Conservation (phyloP, 2,888 invertebrate species). For the Drosophila prolongata region DNA sequence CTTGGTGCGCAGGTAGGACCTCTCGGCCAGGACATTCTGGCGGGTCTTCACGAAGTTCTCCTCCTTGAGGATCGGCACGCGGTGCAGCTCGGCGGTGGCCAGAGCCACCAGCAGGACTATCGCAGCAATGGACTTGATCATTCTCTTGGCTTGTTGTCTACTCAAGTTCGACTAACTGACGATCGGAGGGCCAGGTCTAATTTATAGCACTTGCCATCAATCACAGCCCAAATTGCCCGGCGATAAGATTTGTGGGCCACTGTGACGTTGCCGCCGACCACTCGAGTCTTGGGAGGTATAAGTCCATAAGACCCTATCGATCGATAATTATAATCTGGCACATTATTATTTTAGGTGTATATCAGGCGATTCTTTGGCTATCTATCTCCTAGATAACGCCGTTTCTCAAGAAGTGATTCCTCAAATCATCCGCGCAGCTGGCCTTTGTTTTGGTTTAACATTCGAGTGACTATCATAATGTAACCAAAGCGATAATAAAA, state of each 20-base stretch:
- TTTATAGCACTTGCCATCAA: constrained; percentile 43
- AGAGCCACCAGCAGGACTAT: constrained; percentile 64
- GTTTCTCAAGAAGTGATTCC: constrained; percentile 18
- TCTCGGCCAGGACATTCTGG: constrained; percentile 58
- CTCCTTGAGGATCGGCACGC: constrained; percentile 69
- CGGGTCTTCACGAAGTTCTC: constrained; percentile 69
- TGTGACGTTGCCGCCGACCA: not conserved
- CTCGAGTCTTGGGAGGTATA: not conserved
- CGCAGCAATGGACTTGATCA: constrained; percentile 57
- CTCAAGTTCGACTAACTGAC: constrained; percentile 61
- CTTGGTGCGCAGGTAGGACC: constrained; percentile 59
- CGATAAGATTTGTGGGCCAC: constrained; percentile 29
- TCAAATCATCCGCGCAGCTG: constrained; percentile 1
- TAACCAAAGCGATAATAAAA: not conserved
- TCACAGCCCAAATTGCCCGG: constrained; percentile 22
- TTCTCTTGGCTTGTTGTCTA: constrained; percentile 52
- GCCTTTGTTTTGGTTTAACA: constrained; percentile 11
- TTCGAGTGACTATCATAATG: not conserved
- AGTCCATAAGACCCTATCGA: constrained; percentile 1
- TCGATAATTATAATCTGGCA: constrained; percentile 37
- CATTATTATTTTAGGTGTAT: constrained; percentile 19
- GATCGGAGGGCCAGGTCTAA: constrained; percentile 8
- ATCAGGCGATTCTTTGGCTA: constrained; percentile 9
- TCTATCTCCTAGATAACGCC: constrained; percentile 23
- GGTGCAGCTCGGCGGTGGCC: constrained; percentile 69